Evolutionary conservation across 1,140 invertebrate genomes (phyloP), one percentile per base, ranked within the genome.

Genomic region (Drepana arcuata): DNA sequence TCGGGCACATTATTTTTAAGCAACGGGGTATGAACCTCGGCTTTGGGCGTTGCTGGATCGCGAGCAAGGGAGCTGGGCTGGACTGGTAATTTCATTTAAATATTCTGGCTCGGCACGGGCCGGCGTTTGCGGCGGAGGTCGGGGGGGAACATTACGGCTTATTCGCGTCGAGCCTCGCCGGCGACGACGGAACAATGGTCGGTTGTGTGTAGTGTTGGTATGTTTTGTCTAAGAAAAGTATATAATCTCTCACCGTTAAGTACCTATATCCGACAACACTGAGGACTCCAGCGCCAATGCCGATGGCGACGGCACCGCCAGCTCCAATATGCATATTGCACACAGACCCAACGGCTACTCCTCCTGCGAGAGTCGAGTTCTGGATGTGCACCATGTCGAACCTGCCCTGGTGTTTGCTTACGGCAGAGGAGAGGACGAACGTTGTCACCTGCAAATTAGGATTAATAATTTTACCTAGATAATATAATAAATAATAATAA

Each of bases 371-470:
- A 1, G 93, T 95, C 11, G 94, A 92, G 83, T 96, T 96, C 82
- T 96, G 94, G 16, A 96, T 85, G 78, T 96, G 94, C 7, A 94
- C 93, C 93, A 96, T 95, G 59, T 93, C 90, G 54, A 96, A 92
- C 82, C 93, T 95, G 50, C 90, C 91, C 1, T 56, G 36, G 0
- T 71, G 44, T 27, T 89, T 86, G 51, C 89, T 90, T n/a, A 94
- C 86, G 11, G 93, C 71, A 9, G 92, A 87, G 0, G 95, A 97
- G 12, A 94, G 61, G 9, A 93, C 89, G 71, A 96, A 98, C 12
- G 93, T 88, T 14, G 91, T 88, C 1, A 97, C 89, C 79, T 92
- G 45, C 1, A n/a, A n/a, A n/a, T n/a, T n/a, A n/a, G 32, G 23
- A 14, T 23, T 29, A 25, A 33, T 24, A 18, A 34, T 32, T 28